Evolutionary conservation across 1,140 invertebrate genomes (phyloP), one percentile per base, ranked within the genome.

Genomic region (Drosophila trapezifrons): DNA sequence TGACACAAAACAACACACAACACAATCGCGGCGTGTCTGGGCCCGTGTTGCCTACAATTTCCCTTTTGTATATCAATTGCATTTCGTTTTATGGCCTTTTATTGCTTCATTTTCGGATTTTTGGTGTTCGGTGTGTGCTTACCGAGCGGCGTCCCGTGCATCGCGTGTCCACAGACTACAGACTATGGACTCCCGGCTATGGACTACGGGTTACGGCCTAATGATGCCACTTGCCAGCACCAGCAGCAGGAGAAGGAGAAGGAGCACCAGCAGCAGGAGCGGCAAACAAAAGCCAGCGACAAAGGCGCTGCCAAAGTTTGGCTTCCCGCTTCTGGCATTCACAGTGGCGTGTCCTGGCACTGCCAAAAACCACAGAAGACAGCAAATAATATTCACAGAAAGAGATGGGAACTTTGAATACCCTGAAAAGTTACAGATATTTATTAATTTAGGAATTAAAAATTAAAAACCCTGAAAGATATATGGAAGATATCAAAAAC

Each of bases 21-120:
- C 64, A 52, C 52, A 75, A 42, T 63, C 38, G 42, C 17, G 9
- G 29, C 29, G 9, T 32, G 29, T 32, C 10, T 32, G 29, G 29
- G 29, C 2, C 25, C 45, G 62, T 62, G 58, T 73, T 79, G 72
- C 67, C 73, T 72, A 73, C 75, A 86, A 78, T 81, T 86, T 86
- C 69, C 63, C 82, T 81, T 86, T 86, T 87, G 83, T 78, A 87
- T 87, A 86, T 87, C 82, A 86, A 82, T 86, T 86, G 78, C 78
- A 86, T 82, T 87, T 72, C 80, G 70, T 69, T 72, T 65, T 72
- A 76, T 87, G 69, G 45, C 55, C 56, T 71, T 66, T 78, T 75
- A 59, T 78, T 79, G 76, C 55, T 76, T 72, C 59, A 69, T 80
- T 85, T 77, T 43, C 49, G 38, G 51, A 76, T 38, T 78, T 32